Base-by-base conservation (phyloP, 2,113 vertebrate genomes). In the Setophaga coronata region DNA sequence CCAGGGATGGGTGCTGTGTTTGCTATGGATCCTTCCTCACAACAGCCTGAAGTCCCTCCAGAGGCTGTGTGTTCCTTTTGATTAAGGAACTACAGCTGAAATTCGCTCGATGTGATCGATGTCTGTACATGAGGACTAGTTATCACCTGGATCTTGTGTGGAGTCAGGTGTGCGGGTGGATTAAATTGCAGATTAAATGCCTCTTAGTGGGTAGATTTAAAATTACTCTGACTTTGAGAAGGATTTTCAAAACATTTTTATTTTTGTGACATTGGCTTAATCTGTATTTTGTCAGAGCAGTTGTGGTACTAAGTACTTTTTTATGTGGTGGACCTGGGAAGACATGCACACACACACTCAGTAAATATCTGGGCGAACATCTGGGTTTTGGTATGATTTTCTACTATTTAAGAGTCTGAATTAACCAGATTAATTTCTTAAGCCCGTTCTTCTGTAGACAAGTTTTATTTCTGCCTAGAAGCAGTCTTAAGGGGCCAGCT, bases 311-410 rank as follows among this genome's bases (percentile, higher is more conserved):
- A 34, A 31, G n/a, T 69, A 14, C 2, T 29, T 56, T 14, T 61
- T 80, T 42, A 36, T 48, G 45, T 45, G 13, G 15, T 21, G 17
- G 10, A 64, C 2, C 20, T 20, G 20, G 40, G 9, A 18, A 29
- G 1, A 17, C 1, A 10, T 7, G 7, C 2, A 18, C 2, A 3
- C 1, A 0, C 24, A 5, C 9, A 1, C 1, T 34, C 23, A 74
- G 10, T 51, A 84, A 84, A 25, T 87, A 67, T 6, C 29, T 78
- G 43, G 6, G 42, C 20, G 58, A 50, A 43, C 18, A 23, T 34
- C 21, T 54, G 3, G 3, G 66, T 82, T 51, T 71, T 2, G n/a
- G 8, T 28, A 21, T 61, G 17, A 10, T 73, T 61, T 61, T 80
- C 5, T 82, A 7, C 29, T 83, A 1, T 53, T 69, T 45, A 69